A percentile compares a stretch with the other conserved stretches of the same genome.
Evolutionary conservation across 2,113 vertebrate genomes (phyloP).

Genomic region (Pseudonaja textilis): DNA sequence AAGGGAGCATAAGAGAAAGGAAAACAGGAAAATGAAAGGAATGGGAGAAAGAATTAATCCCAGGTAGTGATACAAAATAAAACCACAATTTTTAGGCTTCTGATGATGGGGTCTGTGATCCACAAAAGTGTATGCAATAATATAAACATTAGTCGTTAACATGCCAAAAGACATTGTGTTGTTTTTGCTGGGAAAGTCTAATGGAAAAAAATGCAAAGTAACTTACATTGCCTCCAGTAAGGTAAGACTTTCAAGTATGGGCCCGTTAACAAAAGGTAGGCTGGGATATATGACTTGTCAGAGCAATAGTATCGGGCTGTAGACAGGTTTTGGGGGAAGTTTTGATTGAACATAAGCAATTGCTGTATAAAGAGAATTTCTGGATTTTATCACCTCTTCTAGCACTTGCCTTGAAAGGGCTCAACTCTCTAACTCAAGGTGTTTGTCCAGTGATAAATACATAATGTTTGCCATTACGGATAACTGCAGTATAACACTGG

Average conservation of each 20-base stretch:
- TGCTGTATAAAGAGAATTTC: neutral
- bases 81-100: neutral
- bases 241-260: neutral
- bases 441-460: neutral
- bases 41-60: neutral
- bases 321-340: neutral
- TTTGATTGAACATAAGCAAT: neutral
- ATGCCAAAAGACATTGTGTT: neutral
- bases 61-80: neutral
- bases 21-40: neutral
- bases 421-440: neutral
- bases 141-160: neutral
- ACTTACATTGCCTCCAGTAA: neutral
- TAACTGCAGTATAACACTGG: neutral
- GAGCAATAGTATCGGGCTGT: neutral
- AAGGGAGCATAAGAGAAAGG: neutral
- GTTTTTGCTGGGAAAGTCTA: neutral
- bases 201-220: neutral
- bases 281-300: neutral
- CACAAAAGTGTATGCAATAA: neutral
- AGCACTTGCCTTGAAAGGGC: neutral
- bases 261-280: neutral
- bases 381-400: neutral
- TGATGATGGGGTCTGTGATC: neutral
- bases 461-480: neutral